Base-by-base conservation (phyloP, 2,113 vertebrate species). In the Hystrix brachyura region DNA sequence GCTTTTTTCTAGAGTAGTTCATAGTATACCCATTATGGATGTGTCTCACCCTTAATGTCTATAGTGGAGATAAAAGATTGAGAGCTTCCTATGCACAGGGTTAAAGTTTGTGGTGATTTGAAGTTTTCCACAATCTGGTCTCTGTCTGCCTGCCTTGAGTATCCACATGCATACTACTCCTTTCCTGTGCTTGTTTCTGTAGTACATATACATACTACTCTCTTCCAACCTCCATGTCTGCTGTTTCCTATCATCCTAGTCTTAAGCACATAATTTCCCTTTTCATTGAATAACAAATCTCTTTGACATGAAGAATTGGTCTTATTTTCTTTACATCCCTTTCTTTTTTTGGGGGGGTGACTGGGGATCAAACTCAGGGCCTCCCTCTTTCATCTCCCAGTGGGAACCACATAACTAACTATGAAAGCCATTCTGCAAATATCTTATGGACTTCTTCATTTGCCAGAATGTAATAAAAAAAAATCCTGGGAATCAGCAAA, bases 361-460 rank as follows among this genome's bases (percentile, higher is more conserved):
- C 38, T 38, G 38, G 38, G 38, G 38, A 38, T 38, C 38, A 38
- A 38, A 38, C 38, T 38, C 38, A 38, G 38, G 38, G 38, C 38
- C 34, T 93, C 12, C 43, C 3, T 29, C 51, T 78, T 78, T 95
- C 14, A 76, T 51, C 13, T 85, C 15, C 90, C 27, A 80, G 0
- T 89, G 62, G 51, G 51, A 93, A 80, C 48, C 43, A 62, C 32
- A 65, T 95, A 74, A n/a, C 59, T 93, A 62, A 1, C 55, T 89
- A 38, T 34, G 32, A 97, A 78, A 92, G 38, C 51, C n/a, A 55
- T 92, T 94, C 32, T 96, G 13, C 53, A 94, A 23, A 85, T 79
- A n/a, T n/a, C 38, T 91, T 74, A 27, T 2, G 13, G 25, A 83
- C 80, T 87, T 90, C 60, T 88, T 60, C 87, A 78, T 96, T 94